Percentiles rank a stretch among this genome's conserved stretches.
phyloP scores from a whole-genome alignment of 2,797 vertebrate species.

The Carduelis carduelis region DNA sequence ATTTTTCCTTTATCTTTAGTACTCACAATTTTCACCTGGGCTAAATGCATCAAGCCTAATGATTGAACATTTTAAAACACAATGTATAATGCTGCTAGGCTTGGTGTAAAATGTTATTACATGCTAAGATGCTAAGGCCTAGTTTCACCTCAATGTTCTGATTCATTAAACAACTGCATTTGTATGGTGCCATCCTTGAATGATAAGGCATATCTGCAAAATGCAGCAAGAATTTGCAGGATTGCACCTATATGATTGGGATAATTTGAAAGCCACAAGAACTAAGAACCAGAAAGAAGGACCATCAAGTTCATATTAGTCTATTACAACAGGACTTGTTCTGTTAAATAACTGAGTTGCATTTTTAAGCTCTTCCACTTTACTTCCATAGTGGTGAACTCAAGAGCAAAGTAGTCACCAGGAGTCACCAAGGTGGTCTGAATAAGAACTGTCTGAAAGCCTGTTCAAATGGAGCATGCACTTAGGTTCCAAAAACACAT shows the following conservation, averaged over 20 bases:
- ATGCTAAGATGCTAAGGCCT: background rate
- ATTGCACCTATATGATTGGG: background rate
- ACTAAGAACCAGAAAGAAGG: background rate
- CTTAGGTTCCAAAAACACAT: background rate
- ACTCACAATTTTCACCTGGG: background rate
- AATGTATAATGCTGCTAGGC: background rate
- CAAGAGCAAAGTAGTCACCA: background rate
- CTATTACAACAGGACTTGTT: background rate
- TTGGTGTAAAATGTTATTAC: background rate
- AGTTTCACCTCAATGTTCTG: slow-evolving; percentile 20
- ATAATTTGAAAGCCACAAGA: background rate
- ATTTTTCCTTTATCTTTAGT: background rate
- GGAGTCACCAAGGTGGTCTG: background rate
- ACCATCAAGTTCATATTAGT: background rate
- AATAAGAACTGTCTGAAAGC: background rate
- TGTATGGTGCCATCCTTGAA: background rate
- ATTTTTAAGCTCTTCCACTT: background rate
- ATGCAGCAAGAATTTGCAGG: background rate
- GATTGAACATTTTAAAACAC: background rate
- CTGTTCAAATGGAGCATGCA: background rate
- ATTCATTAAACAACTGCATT: background rate
- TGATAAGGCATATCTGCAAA: background rate
- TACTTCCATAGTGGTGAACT: background rate
- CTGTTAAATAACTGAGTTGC: background rate
- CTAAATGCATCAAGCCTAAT: background rate